Base-by-base conservation (phyloP, 2,797 vertebrate genomes). In the Synanceia verrucosa region DNA sequence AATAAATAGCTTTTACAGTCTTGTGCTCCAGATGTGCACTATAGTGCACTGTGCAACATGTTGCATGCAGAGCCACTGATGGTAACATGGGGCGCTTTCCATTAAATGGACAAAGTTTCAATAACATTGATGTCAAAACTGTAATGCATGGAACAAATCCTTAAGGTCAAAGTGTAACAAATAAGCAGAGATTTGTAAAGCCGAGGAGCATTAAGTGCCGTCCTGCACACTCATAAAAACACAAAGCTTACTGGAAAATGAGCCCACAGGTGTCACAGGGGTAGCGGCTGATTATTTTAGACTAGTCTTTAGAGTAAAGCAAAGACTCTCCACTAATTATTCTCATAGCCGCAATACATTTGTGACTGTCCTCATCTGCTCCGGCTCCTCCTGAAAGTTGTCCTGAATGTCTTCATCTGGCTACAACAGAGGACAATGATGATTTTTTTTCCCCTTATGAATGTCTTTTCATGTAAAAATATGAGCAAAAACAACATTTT, bases 11-110 rank as follows among this genome's bases (percentile, higher is more conserved):
- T 57, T 93, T 92, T 93, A 93, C 93, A 94, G 93, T 92, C 68
- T 84, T 83, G 93, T 92, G 92, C 91, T 93, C 92, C 92, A 93
- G 86, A 84, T 83, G 81, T 90, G 88, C 66, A 47, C 77, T 56
- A n/a, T n/a, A 85, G 70, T 73, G 78, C 87, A 89, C 86, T 87
- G 86, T 90, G 90, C 89, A 92, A 92, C 77, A 77, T 75, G 68
- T 70, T 78, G 86, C 85, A 77, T 83, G 69, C 73, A 68, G 68
- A 75, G 41, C 70, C 72, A 51, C 51, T 1, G 51, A 31, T 21
- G 36, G 52, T 16, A 31, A 44, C 28, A 24, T 1, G 9, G 50
- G n/a, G 21, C 53, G 26, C 13, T 6, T 24, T 36, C 21, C 1
- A n/a, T 23, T 39, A 18, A 57, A 53, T 18, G 0, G 14, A 34